Base-by-base conservation (phyloP, 1,140 invertebrate species). In the Gonioctena quinquepunctata region DNA sequence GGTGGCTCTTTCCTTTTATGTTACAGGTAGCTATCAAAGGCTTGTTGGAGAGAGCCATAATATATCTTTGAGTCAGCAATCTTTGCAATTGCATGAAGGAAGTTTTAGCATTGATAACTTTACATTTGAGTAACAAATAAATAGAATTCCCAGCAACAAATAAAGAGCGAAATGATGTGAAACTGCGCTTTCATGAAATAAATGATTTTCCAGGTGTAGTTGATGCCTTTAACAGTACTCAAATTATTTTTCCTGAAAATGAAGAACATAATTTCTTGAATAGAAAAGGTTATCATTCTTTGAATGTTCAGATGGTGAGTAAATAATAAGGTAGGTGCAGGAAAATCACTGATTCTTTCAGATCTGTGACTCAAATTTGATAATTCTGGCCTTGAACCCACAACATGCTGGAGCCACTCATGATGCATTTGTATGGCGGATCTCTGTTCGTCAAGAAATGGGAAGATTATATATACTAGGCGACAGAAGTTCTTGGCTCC, bases 361-460 rank as follows among this genome's bases (percentile, higher is more conserved):
- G 0, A 42, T 42, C 0, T 42, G 33, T 13, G 2, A 1, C n/a
- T 42, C 33, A 13, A 0, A 42, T 42, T 42, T 3, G n/a, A 1
- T 0, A 42, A 42, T 13, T 42, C 11, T 42, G 11, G 33, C 0
- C 3, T 2, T 52, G 7, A 75, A 77, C 72, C 68, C 69, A 23
- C 68, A 75, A 8, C 81, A 67, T 73, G 76, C 77, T 27, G 79
- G 81, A 18, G 70, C 70, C 16, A 61, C 56, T 3, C 78, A 79
- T 68, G 81, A 80, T 76, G 57, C 60, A 2, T 72, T 71, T 33
- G 73, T 82, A 19, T 76, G 70, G 65, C 13, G 48, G 18, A 62
- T 23, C 8, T 69, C 48, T 6, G 18, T 72, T 22, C 18, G 25
- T 52, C 16, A 65, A 16, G 49, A 72, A 27, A 7, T 72, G 42